Evolutionary conservation across 2,797 vertebrate species (phyloP).

Genomic region (Helarctos malayanus): DNA sequence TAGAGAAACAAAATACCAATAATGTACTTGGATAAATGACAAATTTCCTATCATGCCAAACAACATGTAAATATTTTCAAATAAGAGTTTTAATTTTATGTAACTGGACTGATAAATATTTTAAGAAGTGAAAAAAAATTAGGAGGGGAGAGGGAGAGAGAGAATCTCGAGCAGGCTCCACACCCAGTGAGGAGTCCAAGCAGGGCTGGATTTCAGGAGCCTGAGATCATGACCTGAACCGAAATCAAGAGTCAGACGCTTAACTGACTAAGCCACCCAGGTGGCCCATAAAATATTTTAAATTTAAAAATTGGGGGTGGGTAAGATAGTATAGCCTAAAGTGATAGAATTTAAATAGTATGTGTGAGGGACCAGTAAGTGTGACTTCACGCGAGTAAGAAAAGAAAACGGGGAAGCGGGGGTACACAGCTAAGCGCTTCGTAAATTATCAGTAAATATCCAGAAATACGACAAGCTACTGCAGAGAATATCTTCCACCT

Average conservation of each 20-base stretch:
- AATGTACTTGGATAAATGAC: not conserved
- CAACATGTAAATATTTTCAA: conserved; percentile 37
- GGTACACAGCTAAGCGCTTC: not conserved
- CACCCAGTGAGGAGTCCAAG: too few species aligned
- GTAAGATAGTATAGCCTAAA: not conserved
- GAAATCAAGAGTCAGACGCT: not conserved
- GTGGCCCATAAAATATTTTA: not conserved
- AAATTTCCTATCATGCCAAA: not conserved
- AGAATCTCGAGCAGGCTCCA: not conserved
- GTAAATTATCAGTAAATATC: not conserved
- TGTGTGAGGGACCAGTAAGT: not conserved
- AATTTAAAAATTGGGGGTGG: not conserved
- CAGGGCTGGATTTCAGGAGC: too few species aligned
- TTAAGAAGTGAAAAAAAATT: not conserved
- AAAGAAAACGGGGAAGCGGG: not conserved
- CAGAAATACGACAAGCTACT: not conserved
- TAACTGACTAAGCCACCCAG: not conserved
- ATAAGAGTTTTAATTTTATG: not conserved
- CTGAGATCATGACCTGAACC: not conserved
- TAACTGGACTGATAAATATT: conserved; percentile 15
- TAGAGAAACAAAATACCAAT: not conserved
- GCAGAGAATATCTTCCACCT: not conserved
- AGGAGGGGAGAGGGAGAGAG: not conserved
- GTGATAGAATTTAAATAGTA: not conserved
- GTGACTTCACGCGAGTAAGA: not conserved